These are phyloP conservation scores for Cheirogaleus major DNA, from an alignment of 2,797 vertebrate species.

Conservation along the genomic window DNA sequence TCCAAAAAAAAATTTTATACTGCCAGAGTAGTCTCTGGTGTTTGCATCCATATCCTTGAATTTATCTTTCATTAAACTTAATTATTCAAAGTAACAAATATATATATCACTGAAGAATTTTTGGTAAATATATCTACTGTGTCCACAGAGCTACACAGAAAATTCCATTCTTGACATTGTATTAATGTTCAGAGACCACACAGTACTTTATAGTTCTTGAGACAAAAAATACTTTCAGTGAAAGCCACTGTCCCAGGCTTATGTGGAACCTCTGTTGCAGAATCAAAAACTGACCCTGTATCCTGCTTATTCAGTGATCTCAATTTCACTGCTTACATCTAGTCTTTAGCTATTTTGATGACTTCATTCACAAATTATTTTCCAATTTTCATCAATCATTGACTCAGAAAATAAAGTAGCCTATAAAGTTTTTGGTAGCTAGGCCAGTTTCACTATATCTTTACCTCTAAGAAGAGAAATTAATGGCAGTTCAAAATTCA, in stretches of 20 bases:
- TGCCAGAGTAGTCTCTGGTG: background rate
- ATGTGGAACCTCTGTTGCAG: conserved; percentile 40
- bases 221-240: conserved; percentile 49
- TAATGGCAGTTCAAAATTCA: background rate
- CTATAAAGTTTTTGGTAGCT: conserved; percentile 19
- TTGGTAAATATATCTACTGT: background rate
- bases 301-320: conserved; percentile 4
- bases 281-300: conserved; percentile 52
- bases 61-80: conserved; percentile 13
- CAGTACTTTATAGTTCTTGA: conserved; percentile 56
- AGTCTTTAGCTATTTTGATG: conserved; percentile 59
- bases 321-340: conserved; percentile 34
- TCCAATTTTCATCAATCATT: conserved; percentile 55
- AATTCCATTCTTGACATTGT: background rate
- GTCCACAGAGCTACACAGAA: background rate
- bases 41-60: background rate
- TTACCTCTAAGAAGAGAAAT: conserved; percentile 13
- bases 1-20: background rate
- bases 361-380: conserved; percentile 68
- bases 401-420: conserved; percentile 44
- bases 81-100: conserved; percentile 13
- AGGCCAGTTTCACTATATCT: background rate
- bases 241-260: conserved; percentile 15
- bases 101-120: background rate
- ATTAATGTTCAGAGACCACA: conserved; percentile 46